Evolutionary conservation across 1,140 invertebrate genomes (phyloP), one percentile per base, ranked within the genome.

Genomic region (Drosophila carrolli): DNA sequence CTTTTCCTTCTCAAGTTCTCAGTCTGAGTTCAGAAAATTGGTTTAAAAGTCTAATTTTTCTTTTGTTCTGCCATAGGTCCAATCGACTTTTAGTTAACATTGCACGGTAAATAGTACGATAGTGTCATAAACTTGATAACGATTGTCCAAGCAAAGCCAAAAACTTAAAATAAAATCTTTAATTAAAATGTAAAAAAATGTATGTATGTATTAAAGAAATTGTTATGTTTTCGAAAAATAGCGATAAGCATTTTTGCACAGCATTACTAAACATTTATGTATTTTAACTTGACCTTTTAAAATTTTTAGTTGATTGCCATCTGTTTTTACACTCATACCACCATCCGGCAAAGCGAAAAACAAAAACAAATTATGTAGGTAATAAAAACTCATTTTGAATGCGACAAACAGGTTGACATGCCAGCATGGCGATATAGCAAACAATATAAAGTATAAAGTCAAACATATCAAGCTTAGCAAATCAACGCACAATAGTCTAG

Each of bases 401-500:
- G 66, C 41, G 10, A 16, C 13, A 56, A 68, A 70, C 66, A 40
- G 66, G 67, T 70, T 57, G 23, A 38, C 56, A 14, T 40, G 14
- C 27, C 6, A 40, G 14, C 27, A n/a, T 11, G 35, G 38, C 27
- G 4, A 68, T 16, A 23, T 46, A 27, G 14, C 16, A 41, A 16
- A 56, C 53, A 32, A 14, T 10, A 32, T 27, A 27, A 40, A 19
- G 19, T 46, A 47, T 27, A 68, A 38, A 8, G 16, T 48, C 29
- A 32, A n/a, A 27, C 37, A 35, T 47, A 48, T 70, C 50, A 27
- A 32, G 32, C 8, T 48, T 16, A 38, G n/a, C 2, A 50, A 50
- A 54, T 46, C 11, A 19, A 62, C 23, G 44, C 16, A 32, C 13
- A 19, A 19, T 37, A 29, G 72, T 75, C 72, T 75, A 63, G 72